Base-by-base conservation (phyloP, 2,888 invertebrate species). In the Trimorus sp. region DNA sequence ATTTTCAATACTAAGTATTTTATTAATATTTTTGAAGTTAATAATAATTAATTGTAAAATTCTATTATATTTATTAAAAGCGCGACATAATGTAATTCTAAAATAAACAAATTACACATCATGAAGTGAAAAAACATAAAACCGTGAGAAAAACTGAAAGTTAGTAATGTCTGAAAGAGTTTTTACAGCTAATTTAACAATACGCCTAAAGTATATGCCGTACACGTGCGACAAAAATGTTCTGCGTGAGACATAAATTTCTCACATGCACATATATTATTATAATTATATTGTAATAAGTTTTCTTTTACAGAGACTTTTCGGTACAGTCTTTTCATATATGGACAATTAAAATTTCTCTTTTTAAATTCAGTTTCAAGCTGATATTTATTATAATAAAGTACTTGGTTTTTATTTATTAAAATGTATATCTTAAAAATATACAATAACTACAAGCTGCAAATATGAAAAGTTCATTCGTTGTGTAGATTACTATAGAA, bases 141-240 rank as follows among this genome's bases (percentile, higher is more conserved):
- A 77, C 45, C 36, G 40, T 62, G 37, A 65, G 56, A 40, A 58
- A 77, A 69, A 69, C 56, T 62, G 62, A 68, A 69, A 69, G 69
- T 77, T 69, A 69, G 69, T 62, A 69, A 69, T 69, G 69, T 63
- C 69, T 62, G 63, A 77, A 70, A 77, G 63, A 77, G 63, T 70
- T 77, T 77, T 65, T 70, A 65, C 53, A 77, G 65, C 51, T 70
- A 77, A 66, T 60, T 59, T 54, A 78, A 78, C 59, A 78, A 78
- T 71, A 63, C 36, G 12, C 70, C 40, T 42, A 70, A 77, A 77
- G 48, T 56, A 11, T 51, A 69, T 14, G 59, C 59, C 53, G 59
- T 59, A 66, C 16, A 38, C 5, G 59, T 9, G n/a, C 56, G 51
- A 63, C 65, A 70, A 51, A 77, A 77, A 70, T 42, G 66, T 65